Conservation (phyloP, 2,797 vertebrate genomes). For the Myoxocephalus aenaeus region DNA sequence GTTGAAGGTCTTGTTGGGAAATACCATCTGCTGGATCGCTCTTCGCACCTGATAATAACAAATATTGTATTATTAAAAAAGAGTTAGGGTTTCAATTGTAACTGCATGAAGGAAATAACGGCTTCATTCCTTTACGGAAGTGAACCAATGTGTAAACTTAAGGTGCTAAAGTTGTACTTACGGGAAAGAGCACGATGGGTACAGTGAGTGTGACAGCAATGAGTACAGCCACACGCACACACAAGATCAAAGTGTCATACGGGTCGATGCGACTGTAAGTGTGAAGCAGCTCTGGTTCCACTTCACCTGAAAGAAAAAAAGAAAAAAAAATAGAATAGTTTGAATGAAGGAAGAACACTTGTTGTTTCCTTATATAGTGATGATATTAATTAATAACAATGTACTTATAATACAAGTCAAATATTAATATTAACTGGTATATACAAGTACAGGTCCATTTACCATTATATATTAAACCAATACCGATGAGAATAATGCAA, state of each 20-base stretch:
- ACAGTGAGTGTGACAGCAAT: conserved; percentile 96
- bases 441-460: no score
- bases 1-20: conserved; percentile 94
- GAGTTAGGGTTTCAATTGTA: neutral
- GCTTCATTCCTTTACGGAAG: neutral
- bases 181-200: conserved; percentile 97
- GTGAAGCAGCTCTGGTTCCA: conserved; percentile 95
- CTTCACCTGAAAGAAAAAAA: conserved; percentile 82
- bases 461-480: neutral
- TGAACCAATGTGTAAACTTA: neutral
- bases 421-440: neutral
- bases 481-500: neutral
- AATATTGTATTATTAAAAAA: neutral
- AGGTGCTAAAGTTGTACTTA: conserved; percentile 76
- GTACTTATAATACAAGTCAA: neutral
- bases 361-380: neutral
- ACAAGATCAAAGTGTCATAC: conserved; percentile 92
- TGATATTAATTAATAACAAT: neutral
- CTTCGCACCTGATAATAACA: conserved; percentile 88
- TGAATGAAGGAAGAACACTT: neutral
- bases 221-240: conserved; percentile 95
- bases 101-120: neutral
- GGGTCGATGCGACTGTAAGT: conserved; percentile 94
- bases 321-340: conserved; percentile 17
- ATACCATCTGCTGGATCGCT: conserved; percentile 96